Conservation (phyloP, 2,113 vertebrate genomes). For the Tupaia tana region DNA sequence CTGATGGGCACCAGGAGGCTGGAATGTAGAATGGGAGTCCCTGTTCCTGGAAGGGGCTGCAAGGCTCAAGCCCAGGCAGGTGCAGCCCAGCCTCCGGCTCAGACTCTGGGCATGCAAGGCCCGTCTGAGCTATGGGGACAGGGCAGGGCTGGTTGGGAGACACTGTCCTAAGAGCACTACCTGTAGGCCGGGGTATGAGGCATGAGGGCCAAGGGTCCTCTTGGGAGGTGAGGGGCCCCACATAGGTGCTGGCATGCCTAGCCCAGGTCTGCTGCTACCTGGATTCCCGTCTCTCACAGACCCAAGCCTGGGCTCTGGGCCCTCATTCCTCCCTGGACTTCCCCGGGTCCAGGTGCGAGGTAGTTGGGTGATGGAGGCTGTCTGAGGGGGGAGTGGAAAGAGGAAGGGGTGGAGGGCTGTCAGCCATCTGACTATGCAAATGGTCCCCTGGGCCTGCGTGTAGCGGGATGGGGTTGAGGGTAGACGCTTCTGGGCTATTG, state of each 20-base stretch:
- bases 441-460: not conserved
- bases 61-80: not conserved
- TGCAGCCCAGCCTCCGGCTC: not conserved
- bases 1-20: not conserved
- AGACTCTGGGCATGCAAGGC: not conserved
- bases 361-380: fast-evolving
- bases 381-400: slow-evolving; percentile 41
- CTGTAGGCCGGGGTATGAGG: not conserved
- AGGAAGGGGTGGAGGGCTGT: slow-evolving; percentile 49
- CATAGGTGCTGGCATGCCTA: not conserved
- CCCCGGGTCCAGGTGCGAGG: not conserved
- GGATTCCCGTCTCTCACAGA: not conserved
- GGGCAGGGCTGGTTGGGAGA: not conserved
- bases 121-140: not conserved
- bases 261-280: not conserved
- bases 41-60: not conserved
- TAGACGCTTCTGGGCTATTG: not conserved
- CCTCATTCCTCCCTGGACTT: not conserved
- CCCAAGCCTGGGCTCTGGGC: not conserved
- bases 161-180: not conserved
- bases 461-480: not conserved
- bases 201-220: not conserved
- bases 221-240: not conserved
- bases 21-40: not conserved
- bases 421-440: slow-evolving; percentile 69